phyloP scores from a whole-genome alignment of 1,140 invertebrate species.

The Galleria mellonella region DNA sequence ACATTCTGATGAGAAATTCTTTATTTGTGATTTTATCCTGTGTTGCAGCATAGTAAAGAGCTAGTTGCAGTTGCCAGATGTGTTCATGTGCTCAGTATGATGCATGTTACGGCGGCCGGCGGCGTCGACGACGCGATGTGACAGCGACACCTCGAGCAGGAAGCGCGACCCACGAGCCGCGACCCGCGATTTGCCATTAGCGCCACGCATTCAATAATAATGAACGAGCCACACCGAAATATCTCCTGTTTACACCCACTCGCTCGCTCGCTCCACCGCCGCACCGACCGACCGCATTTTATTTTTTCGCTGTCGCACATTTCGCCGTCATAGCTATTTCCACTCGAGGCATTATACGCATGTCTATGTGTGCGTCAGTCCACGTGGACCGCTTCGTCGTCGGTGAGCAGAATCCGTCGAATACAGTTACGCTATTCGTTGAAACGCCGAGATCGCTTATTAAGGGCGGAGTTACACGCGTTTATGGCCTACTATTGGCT shows the following conservation, averaged over 20 bases:
- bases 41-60: too few relatives aligned
- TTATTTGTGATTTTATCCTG: too few relatives aligned
- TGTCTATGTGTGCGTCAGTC: slow-evolving; percentile 60
- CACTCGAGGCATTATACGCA: slow-evolving; percentile 73
- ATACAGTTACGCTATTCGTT: slow-evolving; percentile 37
- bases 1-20: too few relatives aligned
- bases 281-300: slow-evolving; percentile 72
- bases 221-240: slow-evolving; percentile 70
- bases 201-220: slow-evolving; percentile 71
- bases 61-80: too few relatives aligned
- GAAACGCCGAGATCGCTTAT: slow-evolving; percentile 66
- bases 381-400: slow-evolving; percentile 68
- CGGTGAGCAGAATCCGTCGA: slow-evolving; percentile 47
- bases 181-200: slow-evolving; percentile 53
- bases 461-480: slow-evolving; percentile 72
- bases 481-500: slow-evolving; percentile 40
- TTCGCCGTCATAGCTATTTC: slow-evolving; percentile 75
- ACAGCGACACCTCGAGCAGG: slow-evolving; percentile 31
- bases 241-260: slow-evolving; percentile 73
- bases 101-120: neutral
- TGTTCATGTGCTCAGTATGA: too few relatives aligned
- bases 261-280: slow-evolving; percentile 55
- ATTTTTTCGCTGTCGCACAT: slow-evolving; percentile 76
- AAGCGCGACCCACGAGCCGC: slow-evolving; percentile 34
- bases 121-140: too few relatives aligned